A percentile compares a stretch with the other conserved stretches of the same genome.
These are phyloP conservation scores for Heliocidaris tuberculata DNA, from an alignment of 35 echinoderm and acorn worm genomes.

Conservation along the genomic window DNA sequence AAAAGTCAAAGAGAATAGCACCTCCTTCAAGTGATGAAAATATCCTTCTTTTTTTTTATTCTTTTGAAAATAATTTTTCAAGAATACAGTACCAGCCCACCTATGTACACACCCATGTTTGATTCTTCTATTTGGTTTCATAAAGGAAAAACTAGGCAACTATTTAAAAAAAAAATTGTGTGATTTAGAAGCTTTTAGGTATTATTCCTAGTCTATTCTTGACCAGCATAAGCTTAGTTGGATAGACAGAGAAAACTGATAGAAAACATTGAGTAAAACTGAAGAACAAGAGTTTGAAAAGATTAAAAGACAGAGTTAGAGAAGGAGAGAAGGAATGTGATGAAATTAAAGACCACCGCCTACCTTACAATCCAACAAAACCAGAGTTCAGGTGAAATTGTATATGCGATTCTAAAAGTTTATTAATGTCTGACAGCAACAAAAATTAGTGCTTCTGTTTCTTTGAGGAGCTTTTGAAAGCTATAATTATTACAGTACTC, in stretches of 20 bases:
- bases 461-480: no score
- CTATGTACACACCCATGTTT: not conserved
- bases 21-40: not conserved
- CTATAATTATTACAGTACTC: not conserved
- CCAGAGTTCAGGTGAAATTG: no score
- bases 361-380: no score
- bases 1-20: not conserved
- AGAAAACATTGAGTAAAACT: not conserved
- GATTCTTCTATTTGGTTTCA: not conserved
- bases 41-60: slow-evolving; percentile 2
- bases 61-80: not conserved
- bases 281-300: not conserved
- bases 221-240: not conserved
- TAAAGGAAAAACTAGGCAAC: not conserved
- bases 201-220: not conserved
- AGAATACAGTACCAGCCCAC: not conserved
- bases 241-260: not conserved
- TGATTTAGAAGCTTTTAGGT: not conserved
- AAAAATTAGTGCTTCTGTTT: no score
- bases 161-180: no score
- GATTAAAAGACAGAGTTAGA: not conserved
- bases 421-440: not conserved
- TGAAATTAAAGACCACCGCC: no score
- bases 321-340: not conserved
- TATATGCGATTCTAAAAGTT: not conserved